phyloP scores from a whole-genome alignment of 2,888 invertebrate species.

The Schizotus pectinicornis region DNA sequence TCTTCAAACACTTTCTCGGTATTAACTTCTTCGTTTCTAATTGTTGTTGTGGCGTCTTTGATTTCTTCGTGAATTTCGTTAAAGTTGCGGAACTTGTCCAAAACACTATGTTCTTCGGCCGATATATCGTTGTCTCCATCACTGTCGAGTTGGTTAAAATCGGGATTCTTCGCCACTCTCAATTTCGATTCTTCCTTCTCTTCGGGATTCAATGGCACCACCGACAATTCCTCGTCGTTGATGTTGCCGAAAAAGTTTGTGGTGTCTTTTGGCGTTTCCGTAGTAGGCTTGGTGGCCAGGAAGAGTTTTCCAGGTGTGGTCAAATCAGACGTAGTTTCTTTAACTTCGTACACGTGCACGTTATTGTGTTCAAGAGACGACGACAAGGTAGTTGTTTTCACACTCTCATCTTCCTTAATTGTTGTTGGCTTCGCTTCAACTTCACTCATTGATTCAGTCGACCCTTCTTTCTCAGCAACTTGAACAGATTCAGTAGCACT shows the following conservation, averaged over 20 bases:
- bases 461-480: conserved; percentile 19
- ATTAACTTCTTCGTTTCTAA: conserved; percentile 23
- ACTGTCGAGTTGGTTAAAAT: conserved; percentile 32
- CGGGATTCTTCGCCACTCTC: conserved; percentile 31
- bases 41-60: conserved; percentile 21
- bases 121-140: conserved; percentile 44
- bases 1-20: neutral
- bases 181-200: conserved; percentile 34
- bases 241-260: conserved; percentile 1
- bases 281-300: conserved; percentile 41
- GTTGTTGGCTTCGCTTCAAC: conserved; percentile 3
- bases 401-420: conserved; percentile 11
- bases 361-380: conserved; percentile 14
- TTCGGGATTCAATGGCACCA: conserved; percentile 40
- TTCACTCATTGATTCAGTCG: conserved; percentile 3
- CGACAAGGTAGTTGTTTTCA: conserved; percentile 6
- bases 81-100: conserved; percentile 42
- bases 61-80: conserved; percentile 12
- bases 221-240: conserved; percentile 42
- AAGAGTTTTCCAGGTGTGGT: conserved; percentile 51
- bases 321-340: conserved; percentile 42
- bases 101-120: conserved; percentile 45
- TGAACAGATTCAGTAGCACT: conserved; percentile 44
- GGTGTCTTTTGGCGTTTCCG: conserved; percentile 23
- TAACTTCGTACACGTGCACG: conserved; percentile 48